A percentile compares a stretch with the other conserved stretches of the same genome.
Evolutionary conservation across 2,797 vertebrate species (phyloP).

Genomic region (Amblyopsis hoosieri): DNA sequence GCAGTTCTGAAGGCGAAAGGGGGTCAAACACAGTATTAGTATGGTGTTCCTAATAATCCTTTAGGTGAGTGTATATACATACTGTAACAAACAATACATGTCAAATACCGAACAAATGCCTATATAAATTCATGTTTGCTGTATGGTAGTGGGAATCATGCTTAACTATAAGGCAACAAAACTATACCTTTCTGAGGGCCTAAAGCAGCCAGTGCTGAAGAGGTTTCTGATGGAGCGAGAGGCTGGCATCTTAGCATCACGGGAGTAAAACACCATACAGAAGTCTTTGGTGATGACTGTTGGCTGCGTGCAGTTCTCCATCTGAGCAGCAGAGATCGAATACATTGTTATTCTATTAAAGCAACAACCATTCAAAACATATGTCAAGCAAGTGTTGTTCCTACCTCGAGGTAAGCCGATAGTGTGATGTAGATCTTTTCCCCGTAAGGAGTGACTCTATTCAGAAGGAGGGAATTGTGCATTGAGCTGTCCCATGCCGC

Average conservation of each 20-base stretch:
- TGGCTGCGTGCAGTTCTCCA: constrained; percentile 97
- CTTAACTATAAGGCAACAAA: neutral
- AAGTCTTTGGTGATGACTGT: constrained; percentile 98
- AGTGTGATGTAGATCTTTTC: constrained; percentile 99
- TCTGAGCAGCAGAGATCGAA: constrained; percentile 68
- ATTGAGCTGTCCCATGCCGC: constrained; percentile 98
- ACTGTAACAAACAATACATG: too few species aligned
- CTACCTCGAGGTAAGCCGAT: constrained; percentile 95
- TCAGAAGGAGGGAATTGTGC: constrained; percentile 97
- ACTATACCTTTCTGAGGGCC: constrained; percentile 89
- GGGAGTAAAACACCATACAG: constrained; percentile 98
- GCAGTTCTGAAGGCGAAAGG: too few species aligned
- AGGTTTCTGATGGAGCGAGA: constrained; percentile 96
- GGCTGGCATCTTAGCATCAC: constrained; percentile 92
- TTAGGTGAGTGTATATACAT: too few species aligned
- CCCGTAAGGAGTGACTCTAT: constrained; percentile 95
- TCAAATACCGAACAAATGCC: too few species aligned
- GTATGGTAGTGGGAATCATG: too few species aligned
- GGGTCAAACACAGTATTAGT: too few species aligned
- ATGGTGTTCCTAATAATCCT: too few species aligned
- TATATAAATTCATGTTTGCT: too few species aligned
- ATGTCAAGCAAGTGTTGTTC: neutral
- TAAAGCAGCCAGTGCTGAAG: constrained; percentile 91
- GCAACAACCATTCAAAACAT: neutral
- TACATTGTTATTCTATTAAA: neutral